Conservation (phyloP, 2,888 invertebrate genomes). For the Lapara coniferarum region DNA sequence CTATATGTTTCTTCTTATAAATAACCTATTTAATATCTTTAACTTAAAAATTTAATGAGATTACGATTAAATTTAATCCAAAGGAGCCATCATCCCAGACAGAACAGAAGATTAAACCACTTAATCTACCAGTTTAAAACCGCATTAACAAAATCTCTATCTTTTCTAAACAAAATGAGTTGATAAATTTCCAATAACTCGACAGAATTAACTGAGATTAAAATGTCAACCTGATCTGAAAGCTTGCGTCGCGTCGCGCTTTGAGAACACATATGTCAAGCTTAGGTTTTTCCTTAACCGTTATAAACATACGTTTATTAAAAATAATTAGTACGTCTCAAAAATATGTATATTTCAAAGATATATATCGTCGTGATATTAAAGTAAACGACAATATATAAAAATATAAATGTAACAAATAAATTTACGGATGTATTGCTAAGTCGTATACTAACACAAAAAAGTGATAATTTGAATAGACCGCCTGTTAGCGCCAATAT, state of each 20-base stretch:
- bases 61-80: not conserved
- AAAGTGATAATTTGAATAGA: not conserved
- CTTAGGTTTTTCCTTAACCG: conserved; percentile 1
- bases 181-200: not conserved
- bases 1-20: not conserved
- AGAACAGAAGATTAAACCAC: not conserved
- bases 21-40: not conserved
- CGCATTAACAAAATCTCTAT: not conserved
- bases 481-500: not conserved
- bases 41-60: not conserved
- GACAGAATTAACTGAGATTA: not conserved
- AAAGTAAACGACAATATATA: not conserved
- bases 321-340: conserved; percentile 9
- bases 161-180: not conserved
- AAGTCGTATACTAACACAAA: not conserved
- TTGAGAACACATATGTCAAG: not conserved
- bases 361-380: not conserved
- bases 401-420: not conserved
- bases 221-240: not conserved
- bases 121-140: not conserved
- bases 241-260: not conserved
- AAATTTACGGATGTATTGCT: too few relatives aligned
- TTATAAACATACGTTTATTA: conserved; percentile 2
- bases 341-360: conserved; percentile 1
- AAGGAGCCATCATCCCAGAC: not conserved